Base-by-base conservation (phyloP, 2,888 invertebrate species). In the Melinopterus prodromus region DNA sequence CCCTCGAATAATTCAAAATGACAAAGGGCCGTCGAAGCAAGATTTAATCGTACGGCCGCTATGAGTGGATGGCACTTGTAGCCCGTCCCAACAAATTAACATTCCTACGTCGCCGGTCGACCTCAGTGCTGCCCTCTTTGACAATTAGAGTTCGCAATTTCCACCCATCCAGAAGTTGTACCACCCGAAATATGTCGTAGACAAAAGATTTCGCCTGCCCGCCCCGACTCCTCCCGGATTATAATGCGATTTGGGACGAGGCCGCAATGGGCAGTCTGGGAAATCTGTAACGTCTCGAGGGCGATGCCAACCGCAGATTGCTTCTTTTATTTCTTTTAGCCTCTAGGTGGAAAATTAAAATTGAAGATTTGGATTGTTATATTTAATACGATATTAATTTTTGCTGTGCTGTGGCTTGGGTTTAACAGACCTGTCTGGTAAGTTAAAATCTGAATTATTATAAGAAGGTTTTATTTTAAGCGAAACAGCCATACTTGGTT, bases 31-130 rank as follows among this genome's bases (percentile, higher is more conserved):
- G 77, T 53, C 77, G 69, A 77, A 69, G 69, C 69, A 53, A 7
- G 35, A 69, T 70, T 77, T 69, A 69, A 77, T 77, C 70, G 77
- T 53, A 35, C 77, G 74, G 15, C 7, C 70, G 69, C 69, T 12
- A 5, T 16, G 16, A 69, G 35, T 12, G 36, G 69, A 16, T 15
- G 16, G 38, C 76, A 16, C 53, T 14, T 12, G 14, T 69, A 74
- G n/a, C n/a, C 26, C 35, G 74, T 35, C 35, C 74, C 36, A 26
- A 74, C 9, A 37, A 26, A 74, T 74, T 74, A 74, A 74, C 74
- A 74, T 74, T 74, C 74, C 74, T 16, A n/a, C 74, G 74, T 74
- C 35, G 6, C n/a, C 37, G 74, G 26, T 26, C 36, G 16, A 35
- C 16, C 74, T 37, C 16, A 12, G 26, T 16, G 74, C 6, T 6